Base-by-base conservation (phyloP, 1,140 invertebrate genomes). In the Drosophila suzukii region DNA sequence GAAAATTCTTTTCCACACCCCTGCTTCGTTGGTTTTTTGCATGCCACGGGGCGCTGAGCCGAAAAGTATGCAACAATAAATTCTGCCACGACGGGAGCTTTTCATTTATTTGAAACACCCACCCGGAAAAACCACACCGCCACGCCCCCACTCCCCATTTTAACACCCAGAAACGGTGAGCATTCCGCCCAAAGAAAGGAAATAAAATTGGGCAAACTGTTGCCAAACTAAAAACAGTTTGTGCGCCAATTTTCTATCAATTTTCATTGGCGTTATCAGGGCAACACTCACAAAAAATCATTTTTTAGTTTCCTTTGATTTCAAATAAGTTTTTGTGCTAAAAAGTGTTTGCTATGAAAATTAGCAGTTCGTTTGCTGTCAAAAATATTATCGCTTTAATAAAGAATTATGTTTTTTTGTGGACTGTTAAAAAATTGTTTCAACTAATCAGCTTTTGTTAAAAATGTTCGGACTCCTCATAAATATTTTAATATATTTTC, bases 31-130 rank as follows among this genome's bases (percentile, higher is more conserved):
- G 17, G 47, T 43, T 15, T 55, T 70, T 70, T 65, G 62, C 63
- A 49, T 77, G 63, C 75, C 66, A 61, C 60, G 67, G 63, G 56
- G 83, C 79, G 83, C 83, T 86, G 83, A 86, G 79, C 79, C 84
- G 83, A 86, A 86, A 86, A 86, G 83, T 80, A 86, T 89, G 75
- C 83, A 86, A 86, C 83, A 86, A 86, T 86, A 86, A 88, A 86
- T 86, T 82, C 78, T 27, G 38, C 59, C 47, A 59, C 75, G 71
- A 63, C 70, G 71, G 71, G 50, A 67, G 68, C 65, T 75, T 84
- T 80, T 84, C 78, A 81, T 85, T 85, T 79, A 71, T 81, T 81
- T 55, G 39, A 61, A 62, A 46, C 53, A 34, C 12, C 46, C 6
- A 24, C 20, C 20, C 58, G 43, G 17, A 71, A 53, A 49, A 24